These are phyloP conservation scores for Anoplophora glabripennis DNA, from an alignment of 1,140 invertebrate genomes.

Conservation along the genomic window DNA sequence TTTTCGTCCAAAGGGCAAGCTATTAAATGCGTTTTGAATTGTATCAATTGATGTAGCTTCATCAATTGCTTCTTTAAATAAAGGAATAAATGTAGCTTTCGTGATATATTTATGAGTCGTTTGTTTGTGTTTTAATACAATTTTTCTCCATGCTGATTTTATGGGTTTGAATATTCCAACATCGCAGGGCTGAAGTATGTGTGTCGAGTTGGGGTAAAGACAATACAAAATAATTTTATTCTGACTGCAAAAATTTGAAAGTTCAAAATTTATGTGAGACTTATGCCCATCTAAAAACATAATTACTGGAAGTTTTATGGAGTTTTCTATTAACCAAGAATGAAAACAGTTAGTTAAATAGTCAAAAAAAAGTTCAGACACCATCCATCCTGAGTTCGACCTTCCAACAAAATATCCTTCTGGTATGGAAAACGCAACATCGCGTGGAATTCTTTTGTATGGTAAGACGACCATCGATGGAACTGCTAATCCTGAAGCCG, in stretches of 20 bases:
- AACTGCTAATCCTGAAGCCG: slow-evolving; percentile 34
- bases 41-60: too few species aligned
- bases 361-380: slow-evolving; percentile 43
- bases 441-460: slow-evolving; percentile 31
- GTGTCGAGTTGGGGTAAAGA: too few species aligned
- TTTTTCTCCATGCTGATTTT: too few species aligned
- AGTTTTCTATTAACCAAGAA: slow-evolving; percentile 35
- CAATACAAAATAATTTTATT: too few species aligned
- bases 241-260: slow-evolving; percentile 45
- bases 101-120: too few species aligned
- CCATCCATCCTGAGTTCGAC: slow-evolving; percentile 48
- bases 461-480: slow-evolving; percentile 41
- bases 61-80: too few species aligned
- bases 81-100: too few species aligned
- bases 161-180: too few species aligned
- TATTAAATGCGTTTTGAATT: too few species aligned
- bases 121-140: too few species aligned
- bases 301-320: slow-evolving; percentile 41
- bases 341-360: slow-evolving; percentile 45
- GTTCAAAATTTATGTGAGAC: slow-evolving; percentile 43
- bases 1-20: too few species aligned
- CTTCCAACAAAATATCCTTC: slow-evolving; percentile 42
- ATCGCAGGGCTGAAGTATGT: too few species aligned
- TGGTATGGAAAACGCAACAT: slow-evolving; percentile 37
- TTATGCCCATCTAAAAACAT: slow-evolving; percentile 47